A percentile compares a stretch with the other conserved stretches of the same genome.
Conservation (phyloP, 2,888 invertebrate genomes). For the Diabrotica balteata region DNA sequence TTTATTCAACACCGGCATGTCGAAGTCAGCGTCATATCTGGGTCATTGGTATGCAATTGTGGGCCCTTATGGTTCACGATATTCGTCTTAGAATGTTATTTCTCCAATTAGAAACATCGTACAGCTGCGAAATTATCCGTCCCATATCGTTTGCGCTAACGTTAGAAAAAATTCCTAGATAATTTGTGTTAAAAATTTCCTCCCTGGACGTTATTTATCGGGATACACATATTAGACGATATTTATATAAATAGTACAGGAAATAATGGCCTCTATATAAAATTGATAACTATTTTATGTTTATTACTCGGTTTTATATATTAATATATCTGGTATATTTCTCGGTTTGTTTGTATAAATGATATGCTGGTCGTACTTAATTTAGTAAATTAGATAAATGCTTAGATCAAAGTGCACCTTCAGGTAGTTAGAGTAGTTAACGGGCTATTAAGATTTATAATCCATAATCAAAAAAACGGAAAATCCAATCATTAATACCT, state of each 20-base stretch:
- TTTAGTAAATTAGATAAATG: too few relatives aligned
- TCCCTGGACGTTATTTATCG: conserved; percentile 10
- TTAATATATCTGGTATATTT: too few relatives aligned
- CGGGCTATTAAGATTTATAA: too few relatives aligned
- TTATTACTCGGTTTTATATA: too few relatives aligned
- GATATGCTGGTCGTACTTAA: too few relatives aligned
- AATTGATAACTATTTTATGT: too few relatives aligned
- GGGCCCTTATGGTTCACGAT: conserved; percentile 28
- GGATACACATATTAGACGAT: conserved; percentile 10
- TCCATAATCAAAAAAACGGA: too few relatives aligned
- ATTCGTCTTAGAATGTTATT: conserved; percentile 27
- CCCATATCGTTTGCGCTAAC: conserved; percentile 20
- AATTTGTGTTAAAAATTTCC: conserved; percentile 19
- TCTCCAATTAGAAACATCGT: conserved; percentile 17
- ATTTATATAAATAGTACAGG: conserved; percentile 6
- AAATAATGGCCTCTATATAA: background rate
- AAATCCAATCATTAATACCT: too few relatives aligned
- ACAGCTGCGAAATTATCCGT: conserved; percentile 24
- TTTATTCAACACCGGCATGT: conserved; percentile 30
- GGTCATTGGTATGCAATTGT: conserved; percentile 32
- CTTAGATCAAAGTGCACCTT: too few relatives aligned
- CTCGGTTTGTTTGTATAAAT: too few relatives aligned
- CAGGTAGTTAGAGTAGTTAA: too few relatives aligned
- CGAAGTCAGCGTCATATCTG: conserved; percentile 22
- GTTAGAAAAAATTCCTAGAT: conserved; percentile 12